Evolutionary conservation across 64 coral and sea anemone species (phyloP), one percentile per base, ranked within the genome.

Genomic region (Porites australiensis): DNA sequence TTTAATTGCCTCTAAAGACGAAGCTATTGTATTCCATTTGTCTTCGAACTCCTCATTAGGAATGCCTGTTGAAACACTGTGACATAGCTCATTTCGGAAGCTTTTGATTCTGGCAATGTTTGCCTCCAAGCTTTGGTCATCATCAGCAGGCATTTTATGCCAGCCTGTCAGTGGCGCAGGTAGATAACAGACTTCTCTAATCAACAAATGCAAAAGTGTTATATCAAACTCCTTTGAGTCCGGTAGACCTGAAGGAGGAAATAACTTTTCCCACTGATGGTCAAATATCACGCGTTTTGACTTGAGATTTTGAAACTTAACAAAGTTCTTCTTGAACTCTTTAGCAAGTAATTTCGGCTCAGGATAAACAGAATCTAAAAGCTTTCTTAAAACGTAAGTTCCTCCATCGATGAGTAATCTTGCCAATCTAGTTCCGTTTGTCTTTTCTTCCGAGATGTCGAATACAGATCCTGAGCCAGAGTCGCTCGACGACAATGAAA

Each of bases 201-300:
- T 8, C 55, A 95, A 58, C 8, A 90, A 47, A 65, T 90, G 87
- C 58, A 96, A 50, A 59, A 95, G 87, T 2, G 89, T 82, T 11
- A 95, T 95, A 55, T 95, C 94, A 72, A 92, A 95, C 18, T 62
- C 11, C 0, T 27, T 66, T 4, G 73, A 88, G 27, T 72, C 50
- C 23, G 65, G 45, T 19, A 64, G 74, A 49, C 75, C 94, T 13
- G 89, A 55, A 49, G 16, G 3, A n/a, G 88, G 93, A 82, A 71
- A 95, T 64, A 95, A 62, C 64, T 71, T 37, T 5, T 87, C 46
- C 93, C 94, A 95, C 47, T 95, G 83, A 14, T 23, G 5, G 53
- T 83, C 64, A 13, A 12, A 65, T 37, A 95, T 13, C 6, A 76
- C 61, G 13, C 58, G 65, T 5, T 45, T 95, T 0, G 20, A 59